phyloP scores from a whole-genome alignment of 2,888 invertebrate genomes.

The Iselma pallidipennis region DNA sequence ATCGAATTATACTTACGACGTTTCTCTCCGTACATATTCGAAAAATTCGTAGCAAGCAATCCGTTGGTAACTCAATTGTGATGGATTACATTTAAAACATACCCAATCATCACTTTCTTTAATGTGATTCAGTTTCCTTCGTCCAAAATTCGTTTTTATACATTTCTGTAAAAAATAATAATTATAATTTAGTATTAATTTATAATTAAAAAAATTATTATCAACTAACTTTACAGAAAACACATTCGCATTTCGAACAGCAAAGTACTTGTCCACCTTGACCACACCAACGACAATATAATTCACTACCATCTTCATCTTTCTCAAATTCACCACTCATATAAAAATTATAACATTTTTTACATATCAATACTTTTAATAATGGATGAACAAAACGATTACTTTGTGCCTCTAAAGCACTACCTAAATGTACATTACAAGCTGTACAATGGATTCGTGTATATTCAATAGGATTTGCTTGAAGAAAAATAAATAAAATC shows the following conservation, averaged over 20 bases:
- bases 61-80: slow-evolving; percentile 66
- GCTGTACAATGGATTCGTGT: slow-evolving; percentile 73
- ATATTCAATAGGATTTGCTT: slow-evolving; percentile 58
- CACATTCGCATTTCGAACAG: slow-evolving; percentile 74
- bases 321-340: slow-evolving; percentile 81
- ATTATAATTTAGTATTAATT: background rate
- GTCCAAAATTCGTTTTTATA: slow-evolving; percentile 72
- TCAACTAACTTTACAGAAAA: slow-evolving; percentile 68
- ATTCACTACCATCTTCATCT: slow-evolving; percentile 81
- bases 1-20: slow-evolving; percentile 60
- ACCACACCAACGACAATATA: slow-evolving; percentile 84
- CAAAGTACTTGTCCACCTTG: slow-evolving; percentile 74
- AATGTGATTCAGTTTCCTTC: slow-evolving; percentile 68
- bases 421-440: slow-evolving; percentile 76
- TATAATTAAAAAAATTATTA: slow-evolving; percentile 1
- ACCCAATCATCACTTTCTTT: slow-evolving; percentile 79
- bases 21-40: slow-evolving; percentile 68
- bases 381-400: slow-evolving; percentile 75
- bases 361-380: slow-evolving; percentile 72
- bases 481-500: slow-evolving; percentile 10
- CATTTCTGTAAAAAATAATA: slow-evolving; percentile 65
- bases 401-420: slow-evolving; percentile 65
- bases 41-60: slow-evolving; percentile 74
- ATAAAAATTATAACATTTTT: slow-evolving; percentile 75
- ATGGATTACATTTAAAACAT: slow-evolving; percentile 75